These are phyloP conservation scores for Catostomus latipinnis DNA, from an alignment of 2,797 vertebrate genomes.

Conservation along the genomic window DNA sequence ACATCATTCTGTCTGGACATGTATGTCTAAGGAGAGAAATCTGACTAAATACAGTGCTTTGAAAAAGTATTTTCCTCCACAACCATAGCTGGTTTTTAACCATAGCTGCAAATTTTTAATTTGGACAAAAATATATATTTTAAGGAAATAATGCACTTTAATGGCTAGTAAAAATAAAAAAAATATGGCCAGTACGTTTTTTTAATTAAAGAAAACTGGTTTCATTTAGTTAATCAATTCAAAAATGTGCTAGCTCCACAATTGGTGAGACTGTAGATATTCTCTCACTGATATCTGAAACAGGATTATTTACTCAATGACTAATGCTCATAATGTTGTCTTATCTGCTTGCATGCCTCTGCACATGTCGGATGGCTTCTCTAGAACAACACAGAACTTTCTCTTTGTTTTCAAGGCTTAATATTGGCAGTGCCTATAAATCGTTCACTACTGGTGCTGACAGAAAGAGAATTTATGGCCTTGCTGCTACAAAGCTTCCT, in stretches of 20 bases:
- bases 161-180: no score
- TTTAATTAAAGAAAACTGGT: not conserved
- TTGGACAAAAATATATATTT: no score
- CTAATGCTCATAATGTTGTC: not conserved
- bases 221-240: not conserved
- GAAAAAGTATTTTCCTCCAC: no score
- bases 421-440: conserved; percentile 15
- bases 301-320: not conserved
- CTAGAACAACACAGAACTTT: conserved; percentile 4
- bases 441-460: not conserved
- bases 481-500: conserved; percentile 20
- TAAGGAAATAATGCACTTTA: no score
- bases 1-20: not conserved
- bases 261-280: not conserved
- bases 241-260: not conserved
- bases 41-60: not conserved
- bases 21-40: not conserved
- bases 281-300: not conserved
- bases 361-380: not conserved
- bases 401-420: conserved; percentile 1
- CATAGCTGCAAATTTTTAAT: no score
- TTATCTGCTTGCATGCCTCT: not conserved
- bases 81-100: no score
- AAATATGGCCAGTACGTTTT: no score
- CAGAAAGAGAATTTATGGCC: conserved; percentile 32